Percentiles rank a stretch among this genome's conserved stretches.
These are phyloP conservation scores for Chrosomus eos DNA, from an alignment of 2,797 vertebrate genomes.

Conservation along the genomic window DNA sequence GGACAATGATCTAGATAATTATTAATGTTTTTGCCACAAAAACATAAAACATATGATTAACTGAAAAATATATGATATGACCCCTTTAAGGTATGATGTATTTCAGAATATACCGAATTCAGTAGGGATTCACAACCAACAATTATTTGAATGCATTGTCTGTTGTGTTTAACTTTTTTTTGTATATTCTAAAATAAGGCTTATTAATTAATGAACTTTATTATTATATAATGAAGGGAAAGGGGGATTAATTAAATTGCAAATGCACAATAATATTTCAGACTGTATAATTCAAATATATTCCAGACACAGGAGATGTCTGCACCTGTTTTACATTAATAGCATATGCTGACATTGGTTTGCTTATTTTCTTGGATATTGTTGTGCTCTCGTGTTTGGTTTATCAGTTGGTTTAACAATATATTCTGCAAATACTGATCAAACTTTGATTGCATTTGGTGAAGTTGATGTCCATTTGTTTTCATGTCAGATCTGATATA, in stretches of 20 bases:
- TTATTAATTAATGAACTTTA: slow-evolving; percentile 10
- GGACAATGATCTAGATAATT: not conserved
- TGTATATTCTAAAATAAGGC: slow-evolving; percentile 1
- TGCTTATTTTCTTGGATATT: not conserved
- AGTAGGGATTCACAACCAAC: not conserved
- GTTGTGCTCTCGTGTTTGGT: too few species aligned
- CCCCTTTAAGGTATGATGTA: not conserved
- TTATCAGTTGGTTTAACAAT: too few species aligned
- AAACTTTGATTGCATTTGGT: not conserved
- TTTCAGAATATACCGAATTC: not conserved
- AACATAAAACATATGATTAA: not conserved
- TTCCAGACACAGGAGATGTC: not conserved
- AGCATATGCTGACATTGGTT: not conserved
- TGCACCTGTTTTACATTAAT: slow-evolving; percentile 1
- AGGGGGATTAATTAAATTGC: not conserved
- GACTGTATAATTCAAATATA: slow-evolving; percentile 12
- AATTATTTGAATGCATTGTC: not conserved
- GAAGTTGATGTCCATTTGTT: slow-evolving; percentile 6
- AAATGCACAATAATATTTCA: not conserved
- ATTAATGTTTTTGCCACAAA: not conserved
- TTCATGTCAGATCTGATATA: slow-evolving; percentile 5
- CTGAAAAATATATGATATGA: not conserved
- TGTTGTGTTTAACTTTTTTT: not conserved
- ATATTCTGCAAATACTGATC: slow-evolving; percentile 9
- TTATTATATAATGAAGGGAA: slow-evolving; percentile 12